Base-by-base conservation (phyloP, 2,113 vertebrate species). In the Apteryx owenii region DNA sequence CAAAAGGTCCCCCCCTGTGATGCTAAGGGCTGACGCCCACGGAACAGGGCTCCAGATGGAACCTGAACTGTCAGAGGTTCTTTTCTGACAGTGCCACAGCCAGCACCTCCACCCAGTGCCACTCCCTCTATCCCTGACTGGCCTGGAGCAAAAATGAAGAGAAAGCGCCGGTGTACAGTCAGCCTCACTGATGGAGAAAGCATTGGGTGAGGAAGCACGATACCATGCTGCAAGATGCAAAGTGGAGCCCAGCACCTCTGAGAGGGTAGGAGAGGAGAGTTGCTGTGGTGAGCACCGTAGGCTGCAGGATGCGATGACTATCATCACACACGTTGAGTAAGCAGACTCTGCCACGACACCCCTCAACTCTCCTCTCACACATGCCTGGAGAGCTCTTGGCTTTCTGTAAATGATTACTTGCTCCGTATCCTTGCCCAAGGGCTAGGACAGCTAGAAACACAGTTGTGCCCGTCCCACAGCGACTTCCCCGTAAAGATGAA, bases 171-270 rank as follows among this genome's bases (percentile, higher is more conserved):
- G 36, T 25, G 12, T 29, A 22, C 61, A 54, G 6, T 70, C 44
- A 50, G 76, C 17, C 28, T 23, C 38, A 69, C 4, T 25, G 36
- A 29, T 29, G 22, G 54, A 31, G 31, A 9, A 10, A 56, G 29
- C 3, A 16, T 10, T 8, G 5, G 42, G 38, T 18, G 14, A 8
- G 36, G 48, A 65, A 29, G 21, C 36, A 70, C 50, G 56, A 1
- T 25, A 68, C 14, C 36, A 53, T 0, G 0, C 17, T 33, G 51
- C 15, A 58, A 46, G 33, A 28, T 70, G 58, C 72, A 94, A 61
- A 66, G 62, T 5, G 8, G 26, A 89, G 40, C 22, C 69, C 29
- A 23, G 40, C 20, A 46, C 58, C 2, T 0, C 0, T 1, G 23
- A 20, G 40, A 84, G 38, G 15, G 79, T 33, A 72, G 61, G 60